Evolutionary conservation across 2,113 vertebrate species (phyloP), one percentile per base, ranked within the genome.

Genomic region (Tympanuchus pallidicinctus): DNA sequence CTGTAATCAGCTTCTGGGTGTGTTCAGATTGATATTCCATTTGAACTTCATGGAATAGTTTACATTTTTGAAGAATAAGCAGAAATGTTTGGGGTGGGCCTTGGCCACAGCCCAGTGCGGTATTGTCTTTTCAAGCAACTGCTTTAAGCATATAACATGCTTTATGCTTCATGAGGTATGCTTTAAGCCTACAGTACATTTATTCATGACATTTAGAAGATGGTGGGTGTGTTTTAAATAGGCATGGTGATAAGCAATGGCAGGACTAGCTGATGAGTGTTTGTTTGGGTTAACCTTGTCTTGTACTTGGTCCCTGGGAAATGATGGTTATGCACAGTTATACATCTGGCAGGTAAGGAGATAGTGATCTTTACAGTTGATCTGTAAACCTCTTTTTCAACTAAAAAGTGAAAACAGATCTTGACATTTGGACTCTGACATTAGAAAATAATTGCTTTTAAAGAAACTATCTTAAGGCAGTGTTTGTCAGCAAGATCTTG

Each of bases 1-100:
- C 65, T 50, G 28, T 71, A 65, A 34, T 65, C 21, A 9, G 32
- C 78, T 89, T 66, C 47, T 73, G 88, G 63, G 59, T 81, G 69
- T 81, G 67, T 48, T 75, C 43, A 36, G 34, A 36, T 42, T 48
- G 72, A 72, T 81, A 40, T 0, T 89, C 36, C 28, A 7, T 75
- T 81, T 76, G 61, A 70, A 84, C 87, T 84, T 87, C 81, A 61
- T 85, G 66, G 61, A 88, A 89, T 94, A 81, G 60, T 40, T 94
- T 25, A 54, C 75, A 81, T 56, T 88, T 50, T 45, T 89, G 60
- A 28, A 83, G 67, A 75, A 70, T 40, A 74, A 78, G 20, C 73
- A 82, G 73, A 81, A 90, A 78, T 82, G 47, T 78, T 83, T 86
- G 61, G 16, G 28, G 28, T 82, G 73, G 70, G 21, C 83, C 50